Base-by-base conservation (phyloP, 1,140 invertebrate genomes). In the Stegodyphus mimosarum region DNA sequence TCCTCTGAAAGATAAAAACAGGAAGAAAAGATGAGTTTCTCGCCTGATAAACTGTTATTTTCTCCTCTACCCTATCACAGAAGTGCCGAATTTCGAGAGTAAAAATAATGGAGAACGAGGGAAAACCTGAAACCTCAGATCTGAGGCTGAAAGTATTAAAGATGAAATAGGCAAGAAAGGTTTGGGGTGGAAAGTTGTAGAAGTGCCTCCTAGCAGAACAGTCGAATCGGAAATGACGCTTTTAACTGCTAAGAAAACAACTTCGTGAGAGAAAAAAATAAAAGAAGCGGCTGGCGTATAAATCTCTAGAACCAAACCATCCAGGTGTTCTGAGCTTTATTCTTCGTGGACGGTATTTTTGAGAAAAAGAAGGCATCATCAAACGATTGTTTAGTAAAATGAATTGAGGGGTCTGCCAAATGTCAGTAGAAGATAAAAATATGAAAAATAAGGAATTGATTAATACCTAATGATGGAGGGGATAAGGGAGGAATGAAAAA, bases 41-140 rank as follows among this genome's bases (percentile, higher is more conserved):
- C 10, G 15, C 55, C 63, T 67, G 75, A 77, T 77, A 77, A 77
- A 77, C 60, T 77, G 64, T 77, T 77, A 77, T 77, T 77, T 51
- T 63, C 48, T 33, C 7, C n/a, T 71, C 60, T 18, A 18, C 52
- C 15, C 17, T n/a, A 33, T 33, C n/a, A 18, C 13, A 74, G 51
- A 74, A 63, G 10, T 6, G 17, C 15, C 52, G 51, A 18, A 74
- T 55, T 33, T 33, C 33, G 33, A 33, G 33, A 1, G 33, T 33
- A 33, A 33, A 33, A 66, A 60, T 64, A 60, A 66, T 64, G 48
- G 51, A 17, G 51, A 55, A 17, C 53, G 49, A 15, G 77, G 77
- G 48, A 70, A 67, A 79, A 79, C 70, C 50, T 15, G 49, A 67
- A 17, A 77, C 33, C n/a, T 48, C 15, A 15, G 13, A 66, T 52